A percentile compares a stretch with the other conserved stretches of the same genome.
Conservation (phyloP, 2,113 vertebrate species). For the Salvelinus fontinalis region DNA sequence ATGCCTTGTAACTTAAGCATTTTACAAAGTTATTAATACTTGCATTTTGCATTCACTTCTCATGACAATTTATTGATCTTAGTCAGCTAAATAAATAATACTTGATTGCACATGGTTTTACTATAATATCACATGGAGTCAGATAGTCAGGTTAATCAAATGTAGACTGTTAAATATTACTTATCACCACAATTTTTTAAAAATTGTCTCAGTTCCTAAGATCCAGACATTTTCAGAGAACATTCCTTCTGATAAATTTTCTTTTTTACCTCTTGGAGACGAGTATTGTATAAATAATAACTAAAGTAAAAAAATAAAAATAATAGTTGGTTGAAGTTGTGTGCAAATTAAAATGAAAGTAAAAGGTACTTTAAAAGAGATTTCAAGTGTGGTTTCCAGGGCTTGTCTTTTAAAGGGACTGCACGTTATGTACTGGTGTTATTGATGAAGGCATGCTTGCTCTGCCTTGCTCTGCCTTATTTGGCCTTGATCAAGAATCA, state of each 20-base stretch:
- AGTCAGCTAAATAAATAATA: too few relatives aligned
- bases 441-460: neutral
- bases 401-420: neutral
- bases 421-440: neutral
- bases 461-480: neutral
- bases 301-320: too few relatives aligned
- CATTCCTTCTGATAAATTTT: conserved; percentile 22
- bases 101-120: too few relatives aligned
- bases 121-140: too few relatives aligned
- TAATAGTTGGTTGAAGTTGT: neutral
- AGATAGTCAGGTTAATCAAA: too few relatives aligned
- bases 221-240: conserved; percentile 31
- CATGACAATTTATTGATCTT: too few relatives aligned
- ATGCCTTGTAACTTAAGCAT: too few relatives aligned
- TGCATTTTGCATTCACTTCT: too few relatives aligned
- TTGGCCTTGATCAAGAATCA: neutral
- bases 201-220: neutral
- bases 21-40: too few relatives aligned
- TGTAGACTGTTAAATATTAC: too few relatives aligned
- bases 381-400: conserved; percentile 6
- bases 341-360: neutral
- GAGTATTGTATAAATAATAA: too few relatives aligned
- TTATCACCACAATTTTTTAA: neutral
- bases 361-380: neutral
- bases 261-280: conserved; percentile 5